Evolutionary conservation across 2,888 invertebrate species (phyloP).

Genomic region (Noctuana brunneofusca): DNA sequence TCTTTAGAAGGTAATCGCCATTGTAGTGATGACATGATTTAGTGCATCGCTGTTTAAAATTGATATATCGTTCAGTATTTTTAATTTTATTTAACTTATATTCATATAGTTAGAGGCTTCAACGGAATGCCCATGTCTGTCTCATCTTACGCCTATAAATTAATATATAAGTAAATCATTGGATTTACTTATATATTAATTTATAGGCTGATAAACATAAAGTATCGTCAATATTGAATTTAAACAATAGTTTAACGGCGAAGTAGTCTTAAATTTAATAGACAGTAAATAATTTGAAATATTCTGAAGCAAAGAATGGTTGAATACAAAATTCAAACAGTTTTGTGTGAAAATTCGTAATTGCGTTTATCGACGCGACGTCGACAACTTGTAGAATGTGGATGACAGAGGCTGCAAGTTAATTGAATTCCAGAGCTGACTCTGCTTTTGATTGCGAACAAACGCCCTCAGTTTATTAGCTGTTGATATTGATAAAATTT

Average conservation of each 20-base stretch:
- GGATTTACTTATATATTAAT: too few relatives aligned
- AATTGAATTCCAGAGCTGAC: conserved; percentile 25
- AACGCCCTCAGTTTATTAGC: conserved; percentile 12
- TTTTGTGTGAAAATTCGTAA: background rate
- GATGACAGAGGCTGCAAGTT: conserved; percentile 18
- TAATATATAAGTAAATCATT: too few relatives aligned
- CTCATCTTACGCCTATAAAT: too few relatives aligned
- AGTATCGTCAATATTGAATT: too few relatives aligned
- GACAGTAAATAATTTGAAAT: background rate
- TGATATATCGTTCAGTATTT: background rate
- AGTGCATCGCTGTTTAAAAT: conserved; percentile 27
- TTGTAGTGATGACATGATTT: conserved; percentile 67
- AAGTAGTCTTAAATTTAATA: background rate
- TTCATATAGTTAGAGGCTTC: too few relatives aligned
- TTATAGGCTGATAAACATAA: too few relatives aligned
- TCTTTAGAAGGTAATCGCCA: conserved; percentile 70
- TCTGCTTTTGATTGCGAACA: conserved; percentile 10
- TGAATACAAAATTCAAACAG: background rate
- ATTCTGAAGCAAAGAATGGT: background rate
- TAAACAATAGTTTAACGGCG: background rate
- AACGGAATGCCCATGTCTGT: too few relatives aligned
- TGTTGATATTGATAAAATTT: conserved; percentile 6
- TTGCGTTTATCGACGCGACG: background rate
- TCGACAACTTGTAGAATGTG: conserved; percentile 13
- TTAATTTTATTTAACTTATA: background rate